Evolutionary conservation across 2,113 vertebrate genomes (phyloP).

Genomic region (Dasyornis broadbenti): DNA sequence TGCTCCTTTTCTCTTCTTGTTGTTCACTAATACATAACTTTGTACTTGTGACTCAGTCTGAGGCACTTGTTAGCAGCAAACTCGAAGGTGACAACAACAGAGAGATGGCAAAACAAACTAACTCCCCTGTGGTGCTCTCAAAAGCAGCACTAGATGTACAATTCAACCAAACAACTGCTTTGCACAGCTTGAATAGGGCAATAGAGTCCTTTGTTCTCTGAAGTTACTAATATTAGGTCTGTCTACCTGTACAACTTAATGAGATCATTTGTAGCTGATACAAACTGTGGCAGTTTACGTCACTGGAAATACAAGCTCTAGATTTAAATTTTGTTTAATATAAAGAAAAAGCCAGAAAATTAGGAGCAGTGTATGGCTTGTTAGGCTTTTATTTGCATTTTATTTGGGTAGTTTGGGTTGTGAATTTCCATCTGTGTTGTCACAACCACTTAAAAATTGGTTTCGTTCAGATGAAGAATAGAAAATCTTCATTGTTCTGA

Average conservation of each 20-base stretch:
- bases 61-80: neutral
- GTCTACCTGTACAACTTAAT: neutral
- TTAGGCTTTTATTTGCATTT: neutral
- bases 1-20: neutral
- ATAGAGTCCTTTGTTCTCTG: neutral
- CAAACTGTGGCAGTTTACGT: neutral
- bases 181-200: neutral
- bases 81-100: neutral
- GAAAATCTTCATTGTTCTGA: neutral
- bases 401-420: neutral
- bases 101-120: neutral
- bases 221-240: neutral
- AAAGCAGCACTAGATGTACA: neutral
- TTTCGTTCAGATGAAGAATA: neutral
- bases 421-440: neutral
- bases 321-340: neutral
- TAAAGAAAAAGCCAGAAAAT: neutral
- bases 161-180: neutral
- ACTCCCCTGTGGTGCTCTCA: neutral
- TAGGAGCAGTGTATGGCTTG: neutral
- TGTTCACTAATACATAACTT: neutral
- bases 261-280: neutral
- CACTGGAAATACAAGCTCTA: neutral
- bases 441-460: neutral
- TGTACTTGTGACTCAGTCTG: neutral